Base-by-base conservation (phyloP, 2,113 vertebrate species). In the Mastomys natalensis region DNA sequence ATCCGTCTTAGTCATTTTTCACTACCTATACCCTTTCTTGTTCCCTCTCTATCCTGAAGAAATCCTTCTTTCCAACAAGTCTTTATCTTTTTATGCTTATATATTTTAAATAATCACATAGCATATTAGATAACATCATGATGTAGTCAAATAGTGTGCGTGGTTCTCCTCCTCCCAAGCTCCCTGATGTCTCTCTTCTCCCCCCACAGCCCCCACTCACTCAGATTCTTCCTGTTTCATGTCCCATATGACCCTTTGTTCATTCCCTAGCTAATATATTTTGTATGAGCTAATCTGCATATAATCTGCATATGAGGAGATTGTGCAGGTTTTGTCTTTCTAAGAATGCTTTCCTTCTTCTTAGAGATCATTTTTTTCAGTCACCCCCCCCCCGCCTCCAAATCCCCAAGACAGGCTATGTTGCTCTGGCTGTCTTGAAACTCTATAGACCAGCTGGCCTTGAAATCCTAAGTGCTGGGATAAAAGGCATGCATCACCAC, bases 341-440 rank as follows among this genome's bases (percentile, higher is more conserved):
- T 77, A 40, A n/a, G n/a, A 43, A 40, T 73, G n/a, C 19, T 73
- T 15, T 24, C 0, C 26, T 29, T 48, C 29, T 51, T 78, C 29
- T 51, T 15, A 78, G 34, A 78, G 26, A 34, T 78, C 19, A 12
- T 81, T 48, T 64, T 89, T 21, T 5, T 8, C 21, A 40, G 21
- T 11, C 19, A n/a, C 19, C 19, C 21, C 17, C 58, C 58, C 19
- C 3, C 64, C 64, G 26, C 1, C 1, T 4, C 3, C 10, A 3
- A 34, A 68, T 26, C 40, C 22, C 22, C 17, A n/a, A 74, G 73
- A 13, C 22, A 74, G 73, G 4, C 40, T 74, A 26, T 43, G n/a
- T 45, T 74, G 22, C 73, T 22, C 73, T 45, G 40, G 10, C 73
- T 45, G 22, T 74, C 4, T n/a, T 73, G n/a, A n/a, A 43, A 73